A percentile compares a stretch with the other conserved stretches of the same genome.
These are phyloP conservation scores for Lordiphosa stackelbergi DNA, from an alignment of 1,140 invertebrate species.

Conservation along the genomic window DNA sequence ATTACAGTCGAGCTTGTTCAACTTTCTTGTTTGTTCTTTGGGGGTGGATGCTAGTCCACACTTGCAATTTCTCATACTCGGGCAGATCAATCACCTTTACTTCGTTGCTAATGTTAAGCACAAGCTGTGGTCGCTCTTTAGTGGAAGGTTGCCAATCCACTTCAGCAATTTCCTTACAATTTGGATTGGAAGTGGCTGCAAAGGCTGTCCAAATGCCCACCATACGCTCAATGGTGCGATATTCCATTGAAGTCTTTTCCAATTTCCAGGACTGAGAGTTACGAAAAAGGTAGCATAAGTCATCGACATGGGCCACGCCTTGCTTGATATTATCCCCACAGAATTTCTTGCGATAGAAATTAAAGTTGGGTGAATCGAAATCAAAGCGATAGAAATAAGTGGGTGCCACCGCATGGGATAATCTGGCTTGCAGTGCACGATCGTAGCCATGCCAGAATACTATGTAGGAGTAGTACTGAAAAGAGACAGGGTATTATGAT, in stretches of 20 bases:
- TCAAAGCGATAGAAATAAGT: conserved; percentile 78
- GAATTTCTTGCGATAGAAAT: conserved; percentile 66
- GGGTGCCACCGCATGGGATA: conserved; percentile 63
- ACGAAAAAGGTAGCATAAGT: conserved; percentile 81
- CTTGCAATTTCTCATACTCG: conserved; percentile 70
- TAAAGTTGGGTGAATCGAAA: conserved; percentile 70
- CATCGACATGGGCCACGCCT: conserved; percentile 81
- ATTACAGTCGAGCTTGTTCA: too few relatives aligned
- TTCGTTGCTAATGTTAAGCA: conserved; percentile 76
- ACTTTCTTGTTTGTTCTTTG: too few relatives aligned
- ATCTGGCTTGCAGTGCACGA: conserved; percentile 61
- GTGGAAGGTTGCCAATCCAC: conserved; percentile 60
- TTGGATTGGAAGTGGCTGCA: conserved; percentile 72
- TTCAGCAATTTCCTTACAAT: conserved; percentile 41
- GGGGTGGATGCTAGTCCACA: conserved; percentile 77
- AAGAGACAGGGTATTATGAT: too few relatives aligned
- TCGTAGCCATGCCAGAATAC: conserved; percentile 76
- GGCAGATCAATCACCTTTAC: conserved; percentile 71
- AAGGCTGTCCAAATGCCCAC: conserved; percentile 77
- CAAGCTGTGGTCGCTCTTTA: conserved; percentile 26
- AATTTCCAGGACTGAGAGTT: conserved; percentile 74
- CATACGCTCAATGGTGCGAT: conserved; percentile 70
- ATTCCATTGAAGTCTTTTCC: conserved; percentile 58
- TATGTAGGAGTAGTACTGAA: conserved; percentile 66
- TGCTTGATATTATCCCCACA: conserved; percentile 50